phyloP scores from a whole-genome alignment of 2,797 vertebrate genomes.

The Propithecus perrieri region DNA sequence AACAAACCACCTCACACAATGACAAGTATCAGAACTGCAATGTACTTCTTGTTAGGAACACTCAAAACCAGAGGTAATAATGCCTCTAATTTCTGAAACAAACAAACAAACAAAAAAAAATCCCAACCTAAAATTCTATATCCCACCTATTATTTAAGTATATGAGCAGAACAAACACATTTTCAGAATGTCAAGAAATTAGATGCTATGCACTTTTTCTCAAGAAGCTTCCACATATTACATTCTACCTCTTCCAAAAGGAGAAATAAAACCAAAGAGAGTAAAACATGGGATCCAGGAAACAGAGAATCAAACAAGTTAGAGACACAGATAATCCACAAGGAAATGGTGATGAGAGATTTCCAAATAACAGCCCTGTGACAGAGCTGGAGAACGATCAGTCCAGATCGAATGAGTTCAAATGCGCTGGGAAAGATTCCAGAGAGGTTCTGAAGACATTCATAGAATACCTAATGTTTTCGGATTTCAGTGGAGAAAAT shows the following conservation, averaged over 20 bases:
- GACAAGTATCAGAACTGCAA: background rate
- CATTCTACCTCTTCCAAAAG: background rate
- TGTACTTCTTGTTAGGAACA: background rate
- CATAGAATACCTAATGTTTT: too few relatives aligned
- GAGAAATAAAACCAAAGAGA: background rate
- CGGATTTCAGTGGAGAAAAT: background rate
- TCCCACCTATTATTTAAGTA: background rate
- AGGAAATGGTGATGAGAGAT: background rate
- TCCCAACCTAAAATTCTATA: background rate
- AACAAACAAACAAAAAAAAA: too few relatives aligned
- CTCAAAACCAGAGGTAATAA: background rate
- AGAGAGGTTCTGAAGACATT: background rate
- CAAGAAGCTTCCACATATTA: background rate
- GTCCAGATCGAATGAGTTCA: background rate
- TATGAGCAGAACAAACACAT: background rate
- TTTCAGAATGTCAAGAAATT: background rate
- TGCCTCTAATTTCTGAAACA: background rate
- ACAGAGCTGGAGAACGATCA: background rate
- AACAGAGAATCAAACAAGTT: background rate
- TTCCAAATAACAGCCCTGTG: accelerated
- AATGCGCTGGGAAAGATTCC: background rate
- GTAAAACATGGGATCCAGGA: background rate
- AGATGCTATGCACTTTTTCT: background rate
- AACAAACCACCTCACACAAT: background rate
- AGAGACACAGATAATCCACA: background rate